Base-by-base conservation (phyloP, 2,113 vertebrate genomes). In the Petromus typicus region DNA sequence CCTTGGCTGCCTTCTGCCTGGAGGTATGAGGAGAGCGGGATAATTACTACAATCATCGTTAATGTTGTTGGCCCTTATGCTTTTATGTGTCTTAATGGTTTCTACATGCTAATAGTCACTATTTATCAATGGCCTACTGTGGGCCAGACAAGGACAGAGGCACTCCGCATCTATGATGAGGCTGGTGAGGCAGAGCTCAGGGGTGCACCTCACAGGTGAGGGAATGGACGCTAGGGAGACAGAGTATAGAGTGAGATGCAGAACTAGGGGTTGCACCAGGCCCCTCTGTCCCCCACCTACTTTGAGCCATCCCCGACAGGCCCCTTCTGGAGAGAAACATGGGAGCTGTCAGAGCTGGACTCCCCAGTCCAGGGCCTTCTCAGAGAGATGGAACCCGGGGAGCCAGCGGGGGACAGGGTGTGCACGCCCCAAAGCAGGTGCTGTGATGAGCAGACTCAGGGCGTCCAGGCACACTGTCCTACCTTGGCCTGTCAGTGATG, bases 11-110 rank as follows among this genome's bases (percentile, higher is more conserved):
- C 78, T 94, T 92, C 86, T 81, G 81, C 91, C 84, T 37, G 22
- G 12, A 66, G 84, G 32, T 43, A 79, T 0, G 1, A 56, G 63
- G 27, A 80, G n/a, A 63, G 88, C 0, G 2, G 57, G 80, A 37
- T 86, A 95, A 96, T 93, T 79, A 71, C 76, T 61, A 1, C 27
- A 45, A 83, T 92, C 82, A 89, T 92, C 75, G 71, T 90, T 83
- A 48, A 78, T 56, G 84, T 45, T 18, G 12, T 45, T 66, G 51
- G 56, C 63, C 91, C 85, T 93, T 69, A 73, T 48, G 30, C n/a
- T 80, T 93, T n/a, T 14, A 34, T 73, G 37, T 67, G 85, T 76
- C 45, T 69, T 78, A 63, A 79, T 64, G 45, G 63, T 22, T 95
- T 93, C 89, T 83, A 79, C 79, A 64, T 6, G 54, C 43, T 30